Evolutionary conservation across 2,113 vertebrate species (phyloP), one percentile per base, ranked within the genome.

Genomic region (Cynoglossus semilaevis): DNA sequence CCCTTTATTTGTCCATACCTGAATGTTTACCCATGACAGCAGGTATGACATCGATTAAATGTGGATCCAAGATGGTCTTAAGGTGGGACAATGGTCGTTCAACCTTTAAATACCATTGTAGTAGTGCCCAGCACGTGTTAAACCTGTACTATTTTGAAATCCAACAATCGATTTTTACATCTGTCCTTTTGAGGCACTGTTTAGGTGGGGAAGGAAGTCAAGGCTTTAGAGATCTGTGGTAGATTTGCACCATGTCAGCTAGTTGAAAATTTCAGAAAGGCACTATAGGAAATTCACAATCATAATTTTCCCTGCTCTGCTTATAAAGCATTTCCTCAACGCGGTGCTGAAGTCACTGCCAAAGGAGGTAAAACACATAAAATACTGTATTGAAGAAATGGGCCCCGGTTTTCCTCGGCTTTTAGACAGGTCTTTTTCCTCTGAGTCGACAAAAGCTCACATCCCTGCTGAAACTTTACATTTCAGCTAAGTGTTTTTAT

Each of bases 351-450:
- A 64, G 17, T 36, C 22, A 38, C 13, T 37, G 5, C 13, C 49
- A 46, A 50, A 67, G 18, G n/a, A 8, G 1, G 14, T 10, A 40
- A 60, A 74, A 44, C 51, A 34, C 53, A 43, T 65, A 42, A 59
- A 58, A 44, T 47, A 22, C 22, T 55, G 49, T 12, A 58, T 10
- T 35, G 16, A 45, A 41, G 36, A 49, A 56, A 34, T 42, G 49
- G 29, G 10, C 42, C 29, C 45, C 6, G 22, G 22, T 46, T 8
- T 38, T 44, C 58, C 47, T 36, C 40, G 52, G 46, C n/a, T 41
- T 45, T n/a, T 1, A 10, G 58, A 10, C 55, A 44, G 38, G 42
- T 43, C 13, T 13, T 49, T 13, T 62, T 36, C 38, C 48, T 75
- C 70, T 49, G 1, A 43, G 22, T 40, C n/a, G 7, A 50, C 37